These are phyloP conservation scores for Notoglanidium macrostoma DNA, from an alignment of 2,797 vertebrate genomes.

Conservation along the genomic window DNA sequence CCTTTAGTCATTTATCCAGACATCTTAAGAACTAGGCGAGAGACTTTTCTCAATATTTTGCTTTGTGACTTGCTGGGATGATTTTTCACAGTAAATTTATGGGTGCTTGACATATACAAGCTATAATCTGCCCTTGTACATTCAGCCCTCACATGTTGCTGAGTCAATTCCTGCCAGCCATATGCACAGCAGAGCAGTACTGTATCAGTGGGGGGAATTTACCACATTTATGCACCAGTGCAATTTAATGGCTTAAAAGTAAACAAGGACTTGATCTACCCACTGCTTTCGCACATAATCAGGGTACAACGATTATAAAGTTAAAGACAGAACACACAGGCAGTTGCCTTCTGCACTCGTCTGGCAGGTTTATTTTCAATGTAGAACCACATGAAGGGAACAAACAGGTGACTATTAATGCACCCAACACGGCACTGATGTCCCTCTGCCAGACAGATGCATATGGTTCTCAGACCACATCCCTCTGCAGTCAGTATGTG, in stretches of 20 bases:
- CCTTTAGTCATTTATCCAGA: slow-evolving; percentile 54
- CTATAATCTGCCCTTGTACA: slow-evolving; percentile 9
- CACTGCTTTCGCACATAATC: slow-evolving; percentile 69
- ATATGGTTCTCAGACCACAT: slow-evolving; percentile 60
- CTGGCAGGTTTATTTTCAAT: slow-evolving; percentile 68
- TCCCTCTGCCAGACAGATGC: slow-evolving; percentile 56
- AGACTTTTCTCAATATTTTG: slow-evolving; percentile 40
- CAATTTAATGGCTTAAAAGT: slow-evolving; percentile 63
- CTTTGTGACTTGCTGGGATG: slow-evolving; percentile 37
- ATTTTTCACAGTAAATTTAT: slow-evolving; percentile 41
- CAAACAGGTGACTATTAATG: slow-evolving; percentile 66
- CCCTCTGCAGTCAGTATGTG: slow-evolving; percentile 54
- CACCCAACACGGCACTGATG: slow-evolving; percentile 58
- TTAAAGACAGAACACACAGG: slow-evolving; percentile 55
- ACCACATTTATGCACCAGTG: slow-evolving; percentile 48
- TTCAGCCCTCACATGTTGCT: slow-evolving; percentile 37
- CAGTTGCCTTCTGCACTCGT: slow-evolving; percentile 33
- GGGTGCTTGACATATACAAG: slow-evolving; percentile 27
- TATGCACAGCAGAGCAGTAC: slow-evolving; percentile 54
- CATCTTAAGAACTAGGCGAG: slow-evolving; percentile 22
- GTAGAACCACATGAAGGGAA: slow-evolving; percentile 70
- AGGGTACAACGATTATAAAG: slow-evolving; percentile 60
- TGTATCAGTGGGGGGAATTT: slow-evolving; percentile 12
- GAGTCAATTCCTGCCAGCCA: slow-evolving; percentile 52
- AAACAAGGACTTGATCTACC: slow-evolving; percentile 67